Evolutionary conservation across 92 coral and sea anemone species (phyloP), one percentile per base, ranked within the genome.

Genomic region (Isaurus tuberculatus): DNA sequence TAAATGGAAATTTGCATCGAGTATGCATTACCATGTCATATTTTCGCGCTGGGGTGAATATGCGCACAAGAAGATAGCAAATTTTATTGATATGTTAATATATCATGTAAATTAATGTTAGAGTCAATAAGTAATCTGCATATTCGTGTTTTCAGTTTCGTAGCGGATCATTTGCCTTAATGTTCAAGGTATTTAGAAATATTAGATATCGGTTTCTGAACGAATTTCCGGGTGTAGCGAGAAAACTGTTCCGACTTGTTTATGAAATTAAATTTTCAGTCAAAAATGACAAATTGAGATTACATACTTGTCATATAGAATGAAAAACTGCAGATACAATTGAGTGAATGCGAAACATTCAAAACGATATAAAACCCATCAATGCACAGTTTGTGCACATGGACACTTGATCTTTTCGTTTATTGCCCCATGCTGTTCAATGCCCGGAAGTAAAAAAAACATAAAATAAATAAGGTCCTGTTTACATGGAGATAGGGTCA

Each of bases 171-270:
- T 43, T 72, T 43, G 2, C 22, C 26, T 23, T 13, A 43, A 42
- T 14, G 57, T 72, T 23, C 25, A 72, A 72, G 43, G 78, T 42
- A 72, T 72, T 72, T 60, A 43, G 78, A 40, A 72, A 72, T 42
- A n/a, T n/a, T n/a, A 28, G 78, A 67, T 72, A 29, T 20, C 57
- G 51, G 31, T 69, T 22, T n/a, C 51, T 37, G 5, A n/a, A n/a
- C 36, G 29, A 69, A 17, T 69, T 40, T 69, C 74, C 74, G 74
- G 74, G 74, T 69, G 74, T 69, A 49, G 22, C n/a, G 20, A 36
- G 15, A 36, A 29, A 37, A 55, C 28, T n/a, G 28, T 26, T 3
- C 1, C 6, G 23, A 19, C 49, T 28, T 29, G 22, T 19, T 36
- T 37, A 27, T 19, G 19, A 69, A 69, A 17, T 69, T 22, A 36